Conservation (phyloP, 2,113 vertebrate species). For the Zingel zingel region DNA sequence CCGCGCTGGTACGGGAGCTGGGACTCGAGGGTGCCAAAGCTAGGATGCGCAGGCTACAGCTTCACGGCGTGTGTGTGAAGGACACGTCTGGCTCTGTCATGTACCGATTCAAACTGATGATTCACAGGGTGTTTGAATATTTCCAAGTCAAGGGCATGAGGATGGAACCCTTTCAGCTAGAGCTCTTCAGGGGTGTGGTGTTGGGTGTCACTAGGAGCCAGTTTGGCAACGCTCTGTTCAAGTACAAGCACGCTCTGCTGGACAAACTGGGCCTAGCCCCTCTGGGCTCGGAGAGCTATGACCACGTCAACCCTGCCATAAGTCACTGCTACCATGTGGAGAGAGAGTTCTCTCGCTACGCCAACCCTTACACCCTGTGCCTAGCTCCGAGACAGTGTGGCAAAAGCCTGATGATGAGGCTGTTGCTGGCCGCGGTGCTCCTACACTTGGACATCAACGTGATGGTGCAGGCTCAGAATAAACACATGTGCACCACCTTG, state of each 20-base stretch:
- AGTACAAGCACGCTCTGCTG: constrained; percentile 16
- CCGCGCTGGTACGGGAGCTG: background rate
- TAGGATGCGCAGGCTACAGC: background rate
- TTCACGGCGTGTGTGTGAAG: background rate
- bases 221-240: constrained; percentile 22
- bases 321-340: background rate
- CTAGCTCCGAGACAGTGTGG: constrained; percentile 33
- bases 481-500: constrained; percentile 20
- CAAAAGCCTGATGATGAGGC: constrained; percentile 27
- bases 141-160: constrained; percentile 17
- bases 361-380: constrained; percentile 16
- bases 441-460: too few species aligned
- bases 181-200: constrained; percentile 29
- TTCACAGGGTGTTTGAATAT: constrained; percentile 26
- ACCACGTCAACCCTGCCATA: background rate
- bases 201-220: background rate
- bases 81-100: constrained; percentile 1
- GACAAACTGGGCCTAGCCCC: background rate
- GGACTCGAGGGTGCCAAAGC: constrained; percentile 4
- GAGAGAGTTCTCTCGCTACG: background rate
- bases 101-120: background rate
- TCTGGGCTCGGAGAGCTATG: constrained; percentile 9
- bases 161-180: constrained; percentile 42
- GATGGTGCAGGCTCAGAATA: constrained; percentile 37
- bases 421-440: too few species aligned